Evolutionary conservation across 2,113 vertebrate genomes (phyloP).

Genomic region (Scomber japonicus): DNA sequence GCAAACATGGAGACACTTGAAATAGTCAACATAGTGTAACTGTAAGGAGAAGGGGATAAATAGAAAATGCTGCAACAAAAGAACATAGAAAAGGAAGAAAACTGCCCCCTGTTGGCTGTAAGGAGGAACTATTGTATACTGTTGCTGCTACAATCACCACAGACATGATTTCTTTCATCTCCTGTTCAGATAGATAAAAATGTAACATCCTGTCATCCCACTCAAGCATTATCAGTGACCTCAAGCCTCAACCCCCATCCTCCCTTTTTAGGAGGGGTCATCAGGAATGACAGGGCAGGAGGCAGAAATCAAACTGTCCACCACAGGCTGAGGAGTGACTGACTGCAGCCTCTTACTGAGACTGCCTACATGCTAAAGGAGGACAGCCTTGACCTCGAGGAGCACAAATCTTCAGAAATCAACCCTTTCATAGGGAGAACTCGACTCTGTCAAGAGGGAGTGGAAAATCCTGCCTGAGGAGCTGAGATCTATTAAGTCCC

Average conservation of each 20-base stretch:
- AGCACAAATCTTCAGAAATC: conserved; percentile 42
- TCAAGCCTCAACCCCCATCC: conserved; percentile 65
- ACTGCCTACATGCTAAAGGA: conserved; percentile 28
- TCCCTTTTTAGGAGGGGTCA: conserved; percentile 58
- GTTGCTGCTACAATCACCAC: conserved; percentile 19
- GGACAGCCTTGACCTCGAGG: conserved; percentile 63
- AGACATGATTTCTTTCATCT: conserved; percentile 69
- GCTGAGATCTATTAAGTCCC: background rate
- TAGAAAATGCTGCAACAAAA: conserved; percentile 1
- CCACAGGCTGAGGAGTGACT: conserved; percentile 51
- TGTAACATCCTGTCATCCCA: conserved; percentile 64
- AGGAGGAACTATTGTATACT: conserved; percentile 24
- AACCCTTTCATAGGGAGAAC: conserved; percentile 21
- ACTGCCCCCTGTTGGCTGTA: conserved; percentile 63
- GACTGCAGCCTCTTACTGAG: conserved; percentile 34
- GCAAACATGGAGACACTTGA: conserved; percentile 32
- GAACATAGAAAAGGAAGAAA: conserved; percentile 45
- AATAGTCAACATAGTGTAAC: conserved; percentile 14
- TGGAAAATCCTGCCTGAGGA: conserved; percentile 31
- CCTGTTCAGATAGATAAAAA: conserved; percentile 58
- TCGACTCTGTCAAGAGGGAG: conserved; percentile 35
- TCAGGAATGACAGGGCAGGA: conserved; percentile 38
- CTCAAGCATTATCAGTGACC: conserved; percentile 73
- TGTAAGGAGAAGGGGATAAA: conserved; percentile 1
- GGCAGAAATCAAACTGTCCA: conserved; percentile 49